A percentile compares a stretch with the other conserved stretches of the same genome.
Evolutionary conservation across 92 coral and sea anemone species (phyloP).

Genomic region (Zoanthus solanderi): DNA sequence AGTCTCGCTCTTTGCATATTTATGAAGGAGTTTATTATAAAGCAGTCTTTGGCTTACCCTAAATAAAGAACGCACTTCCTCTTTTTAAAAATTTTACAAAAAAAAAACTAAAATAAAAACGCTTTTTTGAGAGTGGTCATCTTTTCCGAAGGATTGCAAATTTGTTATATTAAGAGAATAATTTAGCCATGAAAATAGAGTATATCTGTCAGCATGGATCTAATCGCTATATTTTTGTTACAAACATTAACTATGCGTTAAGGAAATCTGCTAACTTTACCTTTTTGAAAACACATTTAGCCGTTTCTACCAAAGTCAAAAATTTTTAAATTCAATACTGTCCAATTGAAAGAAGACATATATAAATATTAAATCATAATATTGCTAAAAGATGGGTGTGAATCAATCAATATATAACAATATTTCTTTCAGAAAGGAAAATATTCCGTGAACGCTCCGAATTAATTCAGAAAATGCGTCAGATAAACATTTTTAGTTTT

Average conservation of each 20-base stretch:
- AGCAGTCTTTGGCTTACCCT: slow-evolving; percentile 17
- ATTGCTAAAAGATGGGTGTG: slow-evolving; percentile 36
- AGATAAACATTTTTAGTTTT: background rate
- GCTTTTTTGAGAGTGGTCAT: slow-evolving; percentile 2
- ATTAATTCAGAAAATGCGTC: background rate
- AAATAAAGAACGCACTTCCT: slow-evolving; percentile 41
- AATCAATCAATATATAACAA: background rate
- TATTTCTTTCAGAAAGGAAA: background rate
- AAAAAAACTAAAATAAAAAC: slow-evolving; percentile 1
- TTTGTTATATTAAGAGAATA: background rate
- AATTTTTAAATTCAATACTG: background rate
- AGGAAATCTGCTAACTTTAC: background rate
- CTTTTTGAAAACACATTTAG: slow-evolving; percentile 16
- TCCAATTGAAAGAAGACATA: slow-evolving; percentile 2
- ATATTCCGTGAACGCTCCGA: background rate
- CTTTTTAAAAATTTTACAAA: slow-evolving; percentile 38
- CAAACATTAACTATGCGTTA: slow-evolving; percentile 1
- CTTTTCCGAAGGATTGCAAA: background rate
- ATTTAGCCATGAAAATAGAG: background rate
- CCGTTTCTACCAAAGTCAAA: background rate
- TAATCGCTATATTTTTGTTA: slow-evolving; percentile 7
- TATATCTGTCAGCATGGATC: background rate
- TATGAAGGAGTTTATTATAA: slow-evolving; percentile 32
- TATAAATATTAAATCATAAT: background rate
- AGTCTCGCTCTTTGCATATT: slow-evolving; percentile 32